phyloP scores from a whole-genome alignment of 2,797 vertebrate genomes.

The Neosalanx taihuensis region DNA sequence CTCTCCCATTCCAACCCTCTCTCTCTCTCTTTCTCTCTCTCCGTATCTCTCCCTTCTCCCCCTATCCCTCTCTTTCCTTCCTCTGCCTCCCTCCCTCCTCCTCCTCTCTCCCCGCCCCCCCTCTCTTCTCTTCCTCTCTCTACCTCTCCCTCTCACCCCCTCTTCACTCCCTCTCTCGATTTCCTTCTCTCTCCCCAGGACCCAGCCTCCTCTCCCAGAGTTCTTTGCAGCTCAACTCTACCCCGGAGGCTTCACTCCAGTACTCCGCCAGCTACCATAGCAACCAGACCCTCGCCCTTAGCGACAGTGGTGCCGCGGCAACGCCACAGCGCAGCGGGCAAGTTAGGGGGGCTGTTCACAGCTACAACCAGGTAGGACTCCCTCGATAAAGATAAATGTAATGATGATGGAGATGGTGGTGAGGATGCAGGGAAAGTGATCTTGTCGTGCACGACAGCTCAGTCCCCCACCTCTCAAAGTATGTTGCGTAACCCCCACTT shows the following conservation, averaged over 20 bases:
- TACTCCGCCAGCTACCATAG: conserved; percentile 99
- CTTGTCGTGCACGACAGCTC: neutral
- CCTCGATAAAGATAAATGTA: conserved; percentile 13
- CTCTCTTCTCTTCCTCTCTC: conserved; percentile 50
- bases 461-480: too few species aligned
- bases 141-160: conserved; percentile 30
- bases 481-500: too few species aligned
- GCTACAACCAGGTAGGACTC: conserved; percentile 93
- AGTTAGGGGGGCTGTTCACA: conserved; percentile 88
- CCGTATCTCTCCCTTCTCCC: conserved; percentile 51
- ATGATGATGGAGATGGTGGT: conserved; percentile 11
- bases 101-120: conserved; percentile 62
- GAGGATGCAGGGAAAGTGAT: neutral
- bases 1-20: conserved; percentile 60
- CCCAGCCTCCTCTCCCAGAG: conserved; percentile 97
- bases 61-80: conserved; percentile 43
- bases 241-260: conserved; percentile 96
- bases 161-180: conserved; percentile 52
- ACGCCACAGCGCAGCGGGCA: conserved; percentile 81
- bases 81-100: conserved; percentile 50
- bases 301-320: conserved; percentile 83
- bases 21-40: conserved; percentile 50
- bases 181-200: conserved; percentile 68
- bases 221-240: conserved; percentile 97
- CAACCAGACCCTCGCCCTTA: conserved; percentile 96